Conservation (phyloP, 2,113 vertebrate genomes). For the Tragelaphus imberbis region DNA sequence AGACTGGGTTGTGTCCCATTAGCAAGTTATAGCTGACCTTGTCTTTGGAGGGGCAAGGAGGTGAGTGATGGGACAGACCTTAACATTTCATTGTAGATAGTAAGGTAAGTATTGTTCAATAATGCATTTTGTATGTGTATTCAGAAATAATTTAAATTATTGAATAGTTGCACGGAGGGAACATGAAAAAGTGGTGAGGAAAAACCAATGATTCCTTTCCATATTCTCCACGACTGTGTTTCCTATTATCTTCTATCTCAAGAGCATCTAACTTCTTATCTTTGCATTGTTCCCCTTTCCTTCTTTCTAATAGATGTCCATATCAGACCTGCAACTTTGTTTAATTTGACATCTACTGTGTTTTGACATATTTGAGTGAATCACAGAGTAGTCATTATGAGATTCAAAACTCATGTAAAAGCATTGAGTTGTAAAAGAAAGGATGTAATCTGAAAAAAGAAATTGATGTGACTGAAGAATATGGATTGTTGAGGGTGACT, state of each 20-base stretch:
- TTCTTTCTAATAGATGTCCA: not conserved
- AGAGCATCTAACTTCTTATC: not conserved
- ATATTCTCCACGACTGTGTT: not conserved
- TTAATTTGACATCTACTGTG: not conserved
- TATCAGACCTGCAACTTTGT: not conserved
- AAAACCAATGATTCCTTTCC: not conserved
- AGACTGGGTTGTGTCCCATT: not conserved
- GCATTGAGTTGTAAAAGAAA: not conserved
- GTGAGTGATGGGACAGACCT: not conserved
- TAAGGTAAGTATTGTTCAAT: not conserved
- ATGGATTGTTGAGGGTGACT: not conserved
- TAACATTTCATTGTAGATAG: not conserved
- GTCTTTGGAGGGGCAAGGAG: not conserved
- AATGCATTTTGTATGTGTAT: not conserved
- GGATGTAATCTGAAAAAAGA: not conserved
- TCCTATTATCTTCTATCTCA: not conserved
- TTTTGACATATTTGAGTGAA: conserved; percentile 20
- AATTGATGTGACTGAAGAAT: not conserved
- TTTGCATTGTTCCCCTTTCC: not conserved
- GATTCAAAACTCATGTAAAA: not conserved
- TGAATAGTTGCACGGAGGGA: not conserved
- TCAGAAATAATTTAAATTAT: not conserved
- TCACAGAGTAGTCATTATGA: not conserved
- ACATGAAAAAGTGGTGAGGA: not conserved
- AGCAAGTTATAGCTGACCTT: not conserved